phyloP scores from a whole-genome alignment of 2,113 vertebrate genomes.

The Psephotus haematonotus region DNA sequence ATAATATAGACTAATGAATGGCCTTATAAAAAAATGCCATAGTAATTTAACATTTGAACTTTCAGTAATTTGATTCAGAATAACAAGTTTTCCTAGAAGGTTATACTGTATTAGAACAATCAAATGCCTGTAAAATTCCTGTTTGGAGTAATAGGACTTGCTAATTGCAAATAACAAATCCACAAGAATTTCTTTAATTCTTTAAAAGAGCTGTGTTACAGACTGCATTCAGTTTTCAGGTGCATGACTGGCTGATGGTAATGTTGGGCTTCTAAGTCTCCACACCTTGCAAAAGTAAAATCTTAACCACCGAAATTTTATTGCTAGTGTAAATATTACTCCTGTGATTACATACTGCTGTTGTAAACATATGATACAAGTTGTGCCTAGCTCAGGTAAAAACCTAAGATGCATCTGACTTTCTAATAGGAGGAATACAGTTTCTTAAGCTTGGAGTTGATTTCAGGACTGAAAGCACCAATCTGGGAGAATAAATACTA shows the following conservation, averaged over 20 bases:
- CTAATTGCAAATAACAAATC: background rate
- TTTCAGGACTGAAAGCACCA: background rate
- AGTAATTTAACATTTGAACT: background rate
- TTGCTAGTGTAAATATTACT: background rate
- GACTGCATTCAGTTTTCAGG: background rate
- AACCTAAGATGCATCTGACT: background rate
- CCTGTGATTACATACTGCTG: background rate
- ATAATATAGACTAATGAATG: background rate
- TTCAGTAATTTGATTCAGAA: background rate
- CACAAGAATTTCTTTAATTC: background rate
- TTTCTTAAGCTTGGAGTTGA: background rate
- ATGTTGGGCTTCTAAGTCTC: background rate
- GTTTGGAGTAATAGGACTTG: background rate
- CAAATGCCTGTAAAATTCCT: background rate
- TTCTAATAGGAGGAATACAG: background rate
- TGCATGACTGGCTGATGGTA: background rate
- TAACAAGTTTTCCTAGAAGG: background rate
- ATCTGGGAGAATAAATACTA: background rate
- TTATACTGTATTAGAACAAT: background rate
- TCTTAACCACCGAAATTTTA: background rate
- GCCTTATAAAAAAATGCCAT: background rate
- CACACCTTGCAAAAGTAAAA: background rate
- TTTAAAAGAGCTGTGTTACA: background rate
- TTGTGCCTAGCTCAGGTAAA: background rate
- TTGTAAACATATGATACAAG: background rate